phyloP scores from a whole-genome alignment of 2,797 vertebrate genomes.

The Acipenser transmontanus region DNA sequence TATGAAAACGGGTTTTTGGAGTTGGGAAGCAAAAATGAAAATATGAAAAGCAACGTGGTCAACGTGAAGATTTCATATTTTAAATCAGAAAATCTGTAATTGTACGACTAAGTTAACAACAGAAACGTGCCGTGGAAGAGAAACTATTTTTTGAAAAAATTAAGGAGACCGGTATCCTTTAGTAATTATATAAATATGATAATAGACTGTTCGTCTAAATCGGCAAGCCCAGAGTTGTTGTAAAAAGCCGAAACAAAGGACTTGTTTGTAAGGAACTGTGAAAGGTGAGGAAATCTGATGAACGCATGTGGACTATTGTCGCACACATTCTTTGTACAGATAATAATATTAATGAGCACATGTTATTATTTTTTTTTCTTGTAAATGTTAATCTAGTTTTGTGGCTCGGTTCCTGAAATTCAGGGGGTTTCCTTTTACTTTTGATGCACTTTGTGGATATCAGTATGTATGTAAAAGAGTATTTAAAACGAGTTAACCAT shows the following conservation, averaged over 20 bases:
- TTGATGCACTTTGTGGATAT: conserved; percentile 99
- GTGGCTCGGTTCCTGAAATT: conserved; percentile 92
- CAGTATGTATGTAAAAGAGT: conserved; percentile 97
- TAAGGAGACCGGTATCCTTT: conserved; percentile 35
- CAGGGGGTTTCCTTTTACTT: conserved; percentile 88
- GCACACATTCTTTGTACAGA: conserved; percentile 75
- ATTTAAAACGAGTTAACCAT: conserved; percentile 93
- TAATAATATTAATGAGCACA: conserved; percentile 60
- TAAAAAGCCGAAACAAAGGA: conserved; percentile 35
- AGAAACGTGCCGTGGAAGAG: conserved; percentile 25
- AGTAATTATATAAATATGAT: conserved; percentile 18
- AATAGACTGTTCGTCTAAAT: conserved; percentile 20
- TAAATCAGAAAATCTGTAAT: conserved; percentile 16
- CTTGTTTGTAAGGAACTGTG: conserved; percentile 33
- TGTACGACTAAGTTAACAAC: conserved; percentile 24
- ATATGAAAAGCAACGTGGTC: conserved; percentile 2
- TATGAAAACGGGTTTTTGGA: conserved; percentile 54
- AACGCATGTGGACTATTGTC: conserved; percentile 66
- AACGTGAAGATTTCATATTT: conserved; percentile 16
- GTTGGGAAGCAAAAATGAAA: conserved; percentile 39
- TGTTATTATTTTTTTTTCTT: conserved; percentile 66
- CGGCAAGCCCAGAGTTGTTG: conserved; percentile 31
- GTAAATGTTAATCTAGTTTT: conserved; percentile 88
- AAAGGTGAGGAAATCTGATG: conserved; percentile 50
- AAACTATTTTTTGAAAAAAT: conserved; percentile 26